Evolutionary conservation across 1,140 invertebrate genomes (phyloP).

Genomic region (Tetraneura akinire): DNA sequence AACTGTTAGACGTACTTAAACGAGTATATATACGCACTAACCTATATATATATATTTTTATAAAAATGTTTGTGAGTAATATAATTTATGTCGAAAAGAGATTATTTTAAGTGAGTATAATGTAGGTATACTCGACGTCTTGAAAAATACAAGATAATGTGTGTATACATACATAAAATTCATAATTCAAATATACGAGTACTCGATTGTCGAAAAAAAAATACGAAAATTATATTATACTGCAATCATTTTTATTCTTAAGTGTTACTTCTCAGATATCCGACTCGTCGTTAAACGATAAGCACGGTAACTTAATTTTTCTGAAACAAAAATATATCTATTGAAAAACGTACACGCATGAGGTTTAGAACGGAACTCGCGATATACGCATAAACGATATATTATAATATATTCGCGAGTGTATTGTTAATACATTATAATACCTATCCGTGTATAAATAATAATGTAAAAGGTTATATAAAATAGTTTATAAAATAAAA

Average conservation of each 20-base stretch:
- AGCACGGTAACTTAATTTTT: conserved; percentile 5
- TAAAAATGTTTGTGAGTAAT: background rate
- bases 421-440: conserved; percentile 12
- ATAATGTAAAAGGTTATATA: background rate
- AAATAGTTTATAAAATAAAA: background rate
- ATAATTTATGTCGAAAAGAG: background rate
- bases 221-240: conserved; percentile 1
- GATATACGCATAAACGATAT: background rate
- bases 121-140: background rate
- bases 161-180: background rate
- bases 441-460: background rate
- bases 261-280: background rate
- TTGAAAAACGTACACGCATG: background rate
- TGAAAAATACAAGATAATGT: background rate
- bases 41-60: too few species aligned
- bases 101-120: background rate
- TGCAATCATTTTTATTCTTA: background rate
- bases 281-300: conserved; percentile 5
- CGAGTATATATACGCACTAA: background rate
- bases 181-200: background rate
- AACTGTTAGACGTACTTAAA: conserved; percentile 17
- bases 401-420: too few species aligned
- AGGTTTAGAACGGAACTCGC: background rate
- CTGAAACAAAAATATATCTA: background rate
- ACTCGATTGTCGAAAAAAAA: too few species aligned